These are phyloP conservation scores for Trematocara zebra DNA, from an alignment of 2,113 vertebrate species.

Conservation along the genomic window DNA sequence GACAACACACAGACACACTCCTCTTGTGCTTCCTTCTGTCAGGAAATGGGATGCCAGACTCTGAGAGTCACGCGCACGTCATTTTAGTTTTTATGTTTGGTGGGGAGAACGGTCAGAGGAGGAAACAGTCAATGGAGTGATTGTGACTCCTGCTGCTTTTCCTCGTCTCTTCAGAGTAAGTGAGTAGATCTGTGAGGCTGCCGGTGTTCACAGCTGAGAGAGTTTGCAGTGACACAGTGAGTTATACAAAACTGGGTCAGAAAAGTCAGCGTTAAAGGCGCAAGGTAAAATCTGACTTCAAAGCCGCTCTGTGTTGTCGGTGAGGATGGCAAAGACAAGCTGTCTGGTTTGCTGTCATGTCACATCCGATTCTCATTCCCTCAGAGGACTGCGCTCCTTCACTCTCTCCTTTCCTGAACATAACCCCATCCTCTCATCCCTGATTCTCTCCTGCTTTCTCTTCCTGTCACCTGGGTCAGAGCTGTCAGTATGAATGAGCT, in stretches of 20 bases:
- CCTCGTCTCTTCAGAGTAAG: neutral
- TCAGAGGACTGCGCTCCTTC: neutral
- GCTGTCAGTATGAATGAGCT: conserved; percentile 17
- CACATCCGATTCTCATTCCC: conserved; percentile 8
- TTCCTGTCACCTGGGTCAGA: conserved; percentile 33
- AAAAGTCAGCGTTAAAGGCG: neutral
- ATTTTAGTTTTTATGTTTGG: neutral
- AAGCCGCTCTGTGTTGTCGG: neutral
- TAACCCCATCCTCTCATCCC: neutral
- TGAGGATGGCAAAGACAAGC: neutral
- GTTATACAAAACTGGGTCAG: conserved; percentile 40
- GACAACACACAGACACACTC: conserved; percentile 3
- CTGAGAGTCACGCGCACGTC: conserved; percentile 14
- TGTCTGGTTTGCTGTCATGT: conserved; percentile 35
- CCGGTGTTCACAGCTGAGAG: neutral
- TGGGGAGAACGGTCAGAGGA: neutral
- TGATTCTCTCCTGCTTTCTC: conserved; percentile 9
- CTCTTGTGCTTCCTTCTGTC: conserved; percentile 15
- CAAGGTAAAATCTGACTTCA: conserved; percentile 25
- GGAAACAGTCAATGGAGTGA: neutral
- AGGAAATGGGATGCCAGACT: conserved; percentile 12
- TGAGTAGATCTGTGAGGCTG: neutral
- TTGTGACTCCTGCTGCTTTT: neutral
- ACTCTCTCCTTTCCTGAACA: neutral
- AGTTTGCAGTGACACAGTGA: neutral